Conservation (phyloP, 2,113 vertebrate genomes). For the Grantiella picta region DNA sequence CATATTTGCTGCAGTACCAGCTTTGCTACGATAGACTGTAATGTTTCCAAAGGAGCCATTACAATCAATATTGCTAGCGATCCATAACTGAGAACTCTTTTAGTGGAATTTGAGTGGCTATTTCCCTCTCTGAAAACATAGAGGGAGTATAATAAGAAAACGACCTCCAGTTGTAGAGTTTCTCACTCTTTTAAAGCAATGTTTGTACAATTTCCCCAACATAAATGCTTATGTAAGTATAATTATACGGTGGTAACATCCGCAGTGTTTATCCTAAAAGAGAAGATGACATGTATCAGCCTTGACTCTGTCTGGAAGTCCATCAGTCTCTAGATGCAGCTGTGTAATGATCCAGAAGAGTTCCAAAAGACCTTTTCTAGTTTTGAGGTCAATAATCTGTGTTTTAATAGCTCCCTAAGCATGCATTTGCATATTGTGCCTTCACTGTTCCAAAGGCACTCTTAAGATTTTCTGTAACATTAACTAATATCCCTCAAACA, state of each 20-base stretch:
- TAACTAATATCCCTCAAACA: neutral
- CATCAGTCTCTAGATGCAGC: neutral
- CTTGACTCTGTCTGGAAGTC: neutral
- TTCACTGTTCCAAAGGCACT: neutral
- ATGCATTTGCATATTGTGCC: neutral
- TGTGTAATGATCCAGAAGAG: neutral
- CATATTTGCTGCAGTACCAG: neutral
- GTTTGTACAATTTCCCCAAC: neutral
- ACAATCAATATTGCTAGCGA: conserved; percentile 54
- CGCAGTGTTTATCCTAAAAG: neutral
- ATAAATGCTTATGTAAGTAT: neutral
- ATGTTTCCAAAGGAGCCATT: conserved; percentile 51
- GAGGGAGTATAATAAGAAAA: neutral
- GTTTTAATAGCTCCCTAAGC: conserved; percentile 13
- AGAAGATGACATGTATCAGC: neutral
- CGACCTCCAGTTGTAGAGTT: neutral
- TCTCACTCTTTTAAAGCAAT: neutral
- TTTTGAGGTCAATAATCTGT: conserved; percentile 10
- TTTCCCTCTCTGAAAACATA: neutral
- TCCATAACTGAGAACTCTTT: conserved; percentile 46
- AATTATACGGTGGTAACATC: neutral
- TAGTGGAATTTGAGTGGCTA: conserved; percentile 4
- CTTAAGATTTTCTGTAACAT: neutral
- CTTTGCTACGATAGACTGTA: neutral
- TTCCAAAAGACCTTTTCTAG: conserved; percentile 3